Conservation (phyloP, 2,888 invertebrate species). For the Lycocerus yunnanus region DNA sequence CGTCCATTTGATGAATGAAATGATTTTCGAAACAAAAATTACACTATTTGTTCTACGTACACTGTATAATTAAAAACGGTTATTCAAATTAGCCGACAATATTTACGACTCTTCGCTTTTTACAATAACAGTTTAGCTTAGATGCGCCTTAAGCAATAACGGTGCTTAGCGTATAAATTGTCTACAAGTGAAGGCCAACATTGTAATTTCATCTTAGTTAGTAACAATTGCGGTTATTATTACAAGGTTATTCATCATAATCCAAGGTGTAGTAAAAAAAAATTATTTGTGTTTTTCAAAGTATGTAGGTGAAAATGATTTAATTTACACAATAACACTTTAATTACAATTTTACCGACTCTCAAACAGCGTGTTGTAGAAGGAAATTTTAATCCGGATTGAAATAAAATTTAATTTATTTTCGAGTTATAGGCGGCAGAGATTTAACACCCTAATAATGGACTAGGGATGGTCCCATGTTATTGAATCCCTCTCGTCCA, state of each 20-base stretch:
- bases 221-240: constrained; percentile 12
- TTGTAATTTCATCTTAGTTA: constrained; percentile 5
- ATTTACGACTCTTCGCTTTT: background rate
- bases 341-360: constrained; percentile 20
- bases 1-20: constrained; percentile 33
- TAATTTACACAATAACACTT: constrained; percentile 25
- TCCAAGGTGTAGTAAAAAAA: constrained; percentile 9
- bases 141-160: constrained; percentile 7
- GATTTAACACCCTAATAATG: constrained; percentile 28
- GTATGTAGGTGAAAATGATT: background rate
- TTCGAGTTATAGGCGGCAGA: constrained; percentile 10
- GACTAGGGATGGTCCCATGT: constrained; percentile 20
- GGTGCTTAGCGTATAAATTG: constrained; percentile 11
- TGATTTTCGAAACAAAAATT: constrained; percentile 28
- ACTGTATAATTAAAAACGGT: background rate
- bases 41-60: background rate
- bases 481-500: constrained; percentile 29
- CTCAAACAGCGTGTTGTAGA: constrained; percentile 7
- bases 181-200: background rate
- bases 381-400: constrained; percentile 26
- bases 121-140: background rate
- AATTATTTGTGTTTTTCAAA: background rate
- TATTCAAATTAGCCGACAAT: background rate
- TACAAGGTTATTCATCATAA: constrained; percentile 14
- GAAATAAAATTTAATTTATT: constrained; percentile 28